Conservation (phyloP, 2,797 vertebrate species). For the Anisognathus igniventris region DNA sequence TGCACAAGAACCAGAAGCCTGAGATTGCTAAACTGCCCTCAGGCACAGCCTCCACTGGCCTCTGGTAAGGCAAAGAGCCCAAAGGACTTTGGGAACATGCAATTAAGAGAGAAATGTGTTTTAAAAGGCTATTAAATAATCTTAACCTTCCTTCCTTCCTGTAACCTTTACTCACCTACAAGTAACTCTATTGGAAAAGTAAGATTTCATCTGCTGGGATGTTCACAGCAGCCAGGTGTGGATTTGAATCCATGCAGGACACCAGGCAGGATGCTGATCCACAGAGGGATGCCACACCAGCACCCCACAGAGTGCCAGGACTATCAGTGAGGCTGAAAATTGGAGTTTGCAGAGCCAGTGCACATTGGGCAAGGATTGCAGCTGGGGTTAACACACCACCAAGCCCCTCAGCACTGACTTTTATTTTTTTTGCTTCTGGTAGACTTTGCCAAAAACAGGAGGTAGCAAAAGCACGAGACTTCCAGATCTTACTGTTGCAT, state of each 20-base stretch:
- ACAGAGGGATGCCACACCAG: not conserved
- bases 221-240: not conserved
- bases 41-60: not conserved
- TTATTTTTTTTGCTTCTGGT: not conserved
- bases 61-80: not conserved
- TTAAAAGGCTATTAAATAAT: not conserved
- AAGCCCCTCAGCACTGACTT: not conserved
- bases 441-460: not conserved
- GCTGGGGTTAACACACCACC: not conserved
- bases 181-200: not conserved
- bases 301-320: not conserved
- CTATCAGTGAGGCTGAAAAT: not conserved
- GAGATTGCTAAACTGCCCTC: not conserved
- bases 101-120: not conserved
- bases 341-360: not conserved
- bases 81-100: not conserved
- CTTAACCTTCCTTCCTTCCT: not conserved
- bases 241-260: not conserved
- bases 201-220: fast-evolving
- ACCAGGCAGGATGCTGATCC: not conserved
- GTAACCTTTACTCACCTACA: not conserved
- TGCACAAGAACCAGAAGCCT: not conserved
- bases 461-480: not conserved
- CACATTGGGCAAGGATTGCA: not conserved
- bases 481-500: not conserved